Conservation (phyloP, 2,113 vertebrate species). For the Colaptes auratus region DNA sequence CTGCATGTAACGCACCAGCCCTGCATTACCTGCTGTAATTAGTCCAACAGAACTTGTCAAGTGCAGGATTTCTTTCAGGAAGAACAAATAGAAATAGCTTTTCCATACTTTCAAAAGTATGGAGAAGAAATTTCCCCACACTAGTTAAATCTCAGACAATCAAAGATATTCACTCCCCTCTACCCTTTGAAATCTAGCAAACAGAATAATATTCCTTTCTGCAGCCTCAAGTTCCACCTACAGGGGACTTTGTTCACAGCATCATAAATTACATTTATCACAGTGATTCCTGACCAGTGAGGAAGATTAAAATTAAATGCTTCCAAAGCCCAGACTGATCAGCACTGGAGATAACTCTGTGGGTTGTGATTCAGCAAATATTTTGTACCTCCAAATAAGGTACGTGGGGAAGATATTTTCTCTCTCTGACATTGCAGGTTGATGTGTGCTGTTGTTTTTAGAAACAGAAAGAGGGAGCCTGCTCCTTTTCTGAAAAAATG, state of each 20-base stretch:
- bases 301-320: constrained; percentile 1
- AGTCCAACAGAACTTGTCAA: background rate
- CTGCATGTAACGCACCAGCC: rapidly evolving
- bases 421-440: background rate
- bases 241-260: background rate
- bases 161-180: background rate
- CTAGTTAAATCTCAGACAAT: background rate
- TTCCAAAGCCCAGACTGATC: background rate
- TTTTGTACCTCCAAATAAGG: background rate
- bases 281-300: background rate
- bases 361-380: background rate
- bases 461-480: background rate
- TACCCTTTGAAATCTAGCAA: background rate
- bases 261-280: background rate
- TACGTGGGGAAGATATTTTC: background rate
- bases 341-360: background rate
- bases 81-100: background rate
- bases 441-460: background rate
- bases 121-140: background rate
- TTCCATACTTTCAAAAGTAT: background rate
- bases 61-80: background rate
- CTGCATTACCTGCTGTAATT: background rate
- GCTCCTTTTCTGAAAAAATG: background rate
- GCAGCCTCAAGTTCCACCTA: background rate
- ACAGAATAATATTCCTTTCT: background rate